A percentile compares a stretch with the other conserved stretches of the same genome.
phyloP scores from a whole-genome alignment of 92 coral and sea anemone species.

The Porites divaricata region DNA sequence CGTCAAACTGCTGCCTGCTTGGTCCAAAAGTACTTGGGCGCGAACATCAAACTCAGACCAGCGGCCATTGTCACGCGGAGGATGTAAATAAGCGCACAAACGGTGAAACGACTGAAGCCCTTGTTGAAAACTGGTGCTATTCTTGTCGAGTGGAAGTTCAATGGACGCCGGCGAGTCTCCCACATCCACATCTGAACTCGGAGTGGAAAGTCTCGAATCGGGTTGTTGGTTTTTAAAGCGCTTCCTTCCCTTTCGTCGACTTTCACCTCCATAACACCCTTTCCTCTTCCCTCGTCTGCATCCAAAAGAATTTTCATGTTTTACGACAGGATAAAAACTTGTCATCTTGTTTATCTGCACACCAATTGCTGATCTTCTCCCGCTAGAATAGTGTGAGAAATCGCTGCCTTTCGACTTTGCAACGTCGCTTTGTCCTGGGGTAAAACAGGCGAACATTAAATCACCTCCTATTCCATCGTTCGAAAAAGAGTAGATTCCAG shows the following conservation, averaged over 20 bases:
- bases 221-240: not conserved
- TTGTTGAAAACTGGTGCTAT: not conserved
- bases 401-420: not conserved
- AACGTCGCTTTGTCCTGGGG: not conserved
- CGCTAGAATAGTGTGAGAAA: not conserved
- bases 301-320: not conserved
- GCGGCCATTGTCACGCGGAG: conserved; percentile 14
- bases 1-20: not conserved
- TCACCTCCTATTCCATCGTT: not conserved
- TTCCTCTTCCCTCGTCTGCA: not conserved
- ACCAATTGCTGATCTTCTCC: not conserved
- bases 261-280: not conserved
- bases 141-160: not conserved
- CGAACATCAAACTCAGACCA: conserved; percentile 2
- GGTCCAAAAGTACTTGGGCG: not conserved
- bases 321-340: not conserved
- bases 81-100: not conserved
- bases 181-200: not conserved
- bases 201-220: not conserved
- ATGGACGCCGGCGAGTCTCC: not conserved
- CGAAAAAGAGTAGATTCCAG: not conserved
- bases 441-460: not conserved
- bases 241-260: not conserved
- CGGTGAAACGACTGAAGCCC: not conserved
- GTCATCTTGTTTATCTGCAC: not conserved